Evolutionary conservation across 1,140 invertebrate genomes (phyloP), one percentile per base, ranked within the genome.

Genomic region (Meloidogyne floridensis): DNA sequence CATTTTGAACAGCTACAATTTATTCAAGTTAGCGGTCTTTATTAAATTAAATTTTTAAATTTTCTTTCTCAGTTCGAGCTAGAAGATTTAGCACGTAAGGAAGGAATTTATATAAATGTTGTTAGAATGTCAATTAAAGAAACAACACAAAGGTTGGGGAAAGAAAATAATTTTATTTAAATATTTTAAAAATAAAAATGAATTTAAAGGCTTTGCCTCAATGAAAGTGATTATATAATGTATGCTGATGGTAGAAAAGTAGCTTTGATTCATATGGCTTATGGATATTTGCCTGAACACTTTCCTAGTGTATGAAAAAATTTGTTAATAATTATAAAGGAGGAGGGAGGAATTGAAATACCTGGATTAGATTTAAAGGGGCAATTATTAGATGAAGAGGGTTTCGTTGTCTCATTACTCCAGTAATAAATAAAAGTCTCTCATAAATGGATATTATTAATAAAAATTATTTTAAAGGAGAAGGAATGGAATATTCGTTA

Each of bases 201-300:
- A 8, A 78, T 78, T 81, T 80, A 43, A 56, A 86, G 85, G 18
- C 59, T 83, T 47, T 72, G 54, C 51, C 72, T 88, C 69, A 78
- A 76, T 7, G 73, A 83, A n/a, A 32, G 11, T 5, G 80, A 87
- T 72, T 75, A 71, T 42, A 65, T 74, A n/a, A 51, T 95, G 10
- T 90, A 93, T 59, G 94, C 65, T 53, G 77, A 79, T 93, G 84
- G 91, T 93, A 93, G 94, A 87, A 18, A 43, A 20, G 93, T 98
- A 13, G 94, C 94, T 70, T 94, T 99, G 20, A 94, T 98, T 42
- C 98, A 98, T 91, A 96, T 94, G 91, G 92, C 97, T 85, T 93
- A 93, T 80, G 96, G 95, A 4, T 99, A 98, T 91, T 93, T 94
- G 84, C 95, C 95, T 0, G 92, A 92, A n/a, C 94, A 96, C 88